phyloP scores from a whole-genome alignment of 2,113 vertebrate species.

The Amblyornis subalaris region DNA sequence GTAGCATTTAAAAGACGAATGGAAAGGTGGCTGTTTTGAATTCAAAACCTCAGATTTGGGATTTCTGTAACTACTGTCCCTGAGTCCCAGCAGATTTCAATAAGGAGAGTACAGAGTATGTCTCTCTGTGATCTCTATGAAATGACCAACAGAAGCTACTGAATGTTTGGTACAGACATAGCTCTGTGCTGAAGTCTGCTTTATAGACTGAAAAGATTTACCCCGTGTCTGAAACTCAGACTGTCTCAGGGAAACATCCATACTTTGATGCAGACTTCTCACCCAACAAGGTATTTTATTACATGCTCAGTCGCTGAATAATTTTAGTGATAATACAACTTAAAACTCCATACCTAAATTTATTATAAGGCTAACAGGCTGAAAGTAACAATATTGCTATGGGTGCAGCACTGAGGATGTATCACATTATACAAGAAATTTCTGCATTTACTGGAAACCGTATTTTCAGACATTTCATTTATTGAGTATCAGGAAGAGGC shows the following conservation, averaged over 20 bases:
- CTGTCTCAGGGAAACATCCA: not conserved
- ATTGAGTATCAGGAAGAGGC: not conserved
- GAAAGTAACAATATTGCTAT: not conserved
- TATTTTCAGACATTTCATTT: not conserved
- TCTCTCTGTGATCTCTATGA: not conserved
- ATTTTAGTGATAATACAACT: not conserved
- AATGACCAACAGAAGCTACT: not conserved
- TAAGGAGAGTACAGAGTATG: not conserved
- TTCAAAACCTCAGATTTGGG: not conserved
- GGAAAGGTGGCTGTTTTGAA: not conserved
- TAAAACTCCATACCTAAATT: not conserved
- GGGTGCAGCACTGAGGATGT: not conserved
- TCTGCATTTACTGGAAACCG: not conserved
- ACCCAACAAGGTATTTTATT: not conserved
- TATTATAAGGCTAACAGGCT: not conserved
- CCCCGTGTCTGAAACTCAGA: rapidly evolving
- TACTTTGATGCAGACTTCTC: not conserved
- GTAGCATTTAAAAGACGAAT: not conserved
- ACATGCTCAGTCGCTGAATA: rapidly evolving
- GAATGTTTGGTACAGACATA: not conserved
- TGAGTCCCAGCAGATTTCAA: not conserved
- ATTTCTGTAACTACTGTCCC: not conserved
- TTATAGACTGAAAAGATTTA: not conserved
- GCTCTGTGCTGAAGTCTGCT: not conserved
- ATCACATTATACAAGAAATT: not conserved